Base-by-base conservation (phyloP, 30 jellyfish, hydroid and myxozoan species). In the Clytia hemisphaerica region DNA sequence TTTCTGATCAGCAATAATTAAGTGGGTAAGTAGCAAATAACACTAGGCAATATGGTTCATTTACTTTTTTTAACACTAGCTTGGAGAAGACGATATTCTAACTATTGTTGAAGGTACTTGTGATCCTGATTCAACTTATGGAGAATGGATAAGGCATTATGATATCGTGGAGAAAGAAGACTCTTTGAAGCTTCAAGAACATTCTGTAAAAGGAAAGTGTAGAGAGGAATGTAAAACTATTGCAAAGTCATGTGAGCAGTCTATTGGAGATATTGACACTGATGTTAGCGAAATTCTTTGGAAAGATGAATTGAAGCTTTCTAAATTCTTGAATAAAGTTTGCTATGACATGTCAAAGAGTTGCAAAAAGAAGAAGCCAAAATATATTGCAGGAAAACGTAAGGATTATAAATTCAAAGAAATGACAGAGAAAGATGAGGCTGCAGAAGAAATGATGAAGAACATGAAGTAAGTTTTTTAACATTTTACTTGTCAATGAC, bases 211-310 rank as follows among this genome's bases (percentile, higher is more conserved):
- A 18, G 82, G 97, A 47, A 79, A 74, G 68, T 88, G 97, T 45
- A 51, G 60, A n/a, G 78, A 73, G 49, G 97, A 88, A 65, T 88
- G 97, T 50, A 79, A 63, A 44, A 88, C 97, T n/a, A 75, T 88
- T 24, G 81, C 93, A 1, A 80, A 71, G 54, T 80, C 97, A 34
- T 88, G 97, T 58, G 94, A 80, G 40, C 92, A 88, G 7, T 73
- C 82, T 81, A 75, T 88, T 18, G 94, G 93, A 16, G 97, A 88
- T n/a, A 54, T 75, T 44, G 97, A 88, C 51, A 88, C 97, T 2
- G 97, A 88, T 35, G 37, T 88, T 24, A 93, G 97, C 9, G 97
- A 88, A 59, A 68, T 88, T 15, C 63, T 88, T 26, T 88, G 97
- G 97, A 67, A 81, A 45, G 75, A 80, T 57, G 67, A 78, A 2